Conservation (phyloP, 2,113 vertebrate species). For the Hypanus sabinus region DNA sequence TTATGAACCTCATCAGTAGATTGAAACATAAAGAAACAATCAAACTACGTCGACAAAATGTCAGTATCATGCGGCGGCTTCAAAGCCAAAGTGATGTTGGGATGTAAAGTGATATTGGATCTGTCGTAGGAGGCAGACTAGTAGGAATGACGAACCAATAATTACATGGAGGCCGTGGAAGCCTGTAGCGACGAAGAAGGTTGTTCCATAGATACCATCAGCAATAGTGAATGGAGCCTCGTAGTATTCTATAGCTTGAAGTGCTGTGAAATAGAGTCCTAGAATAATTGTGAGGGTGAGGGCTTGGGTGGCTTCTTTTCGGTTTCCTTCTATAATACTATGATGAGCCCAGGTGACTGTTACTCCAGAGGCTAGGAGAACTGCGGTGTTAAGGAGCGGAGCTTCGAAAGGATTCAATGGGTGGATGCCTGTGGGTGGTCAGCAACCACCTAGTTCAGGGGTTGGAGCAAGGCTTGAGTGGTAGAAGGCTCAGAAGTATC, state of each 20-base stretch:
- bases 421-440: too few species aligned
- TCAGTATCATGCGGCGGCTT: conserved; percentile 46
- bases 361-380: too few species aligned
- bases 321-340: background rate
- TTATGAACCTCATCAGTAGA: conserved; percentile 48
- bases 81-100: conserved; percentile 43
- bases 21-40: conserved; percentile 43
- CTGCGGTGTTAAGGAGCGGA: too few species aligned
- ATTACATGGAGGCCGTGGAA: conserved; percentile 37
- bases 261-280: conserved; percentile 36
- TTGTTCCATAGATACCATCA: background rate
- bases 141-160: conserved; percentile 38
- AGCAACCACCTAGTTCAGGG: too few species aligned
- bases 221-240: conserved; percentile 43
- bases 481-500: conserved; percentile 42
- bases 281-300: background rate
- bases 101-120: conserved; percentile 40
- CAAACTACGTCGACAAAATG: conserved; percentile 45
- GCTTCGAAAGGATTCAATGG: too few species aligned
- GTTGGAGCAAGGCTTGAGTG: too few species aligned
- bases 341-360: too few species aligned
- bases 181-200: conserved; percentile 44
- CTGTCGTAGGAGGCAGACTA: background rate
- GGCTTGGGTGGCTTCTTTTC: conserved; percentile 37
- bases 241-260: conserved; percentile 43